These are phyloP conservation scores for Meiosimyza platycephala DNA, from an alignment of 2,888 invertebrate genomes.

Conservation along the genomic window DNA sequence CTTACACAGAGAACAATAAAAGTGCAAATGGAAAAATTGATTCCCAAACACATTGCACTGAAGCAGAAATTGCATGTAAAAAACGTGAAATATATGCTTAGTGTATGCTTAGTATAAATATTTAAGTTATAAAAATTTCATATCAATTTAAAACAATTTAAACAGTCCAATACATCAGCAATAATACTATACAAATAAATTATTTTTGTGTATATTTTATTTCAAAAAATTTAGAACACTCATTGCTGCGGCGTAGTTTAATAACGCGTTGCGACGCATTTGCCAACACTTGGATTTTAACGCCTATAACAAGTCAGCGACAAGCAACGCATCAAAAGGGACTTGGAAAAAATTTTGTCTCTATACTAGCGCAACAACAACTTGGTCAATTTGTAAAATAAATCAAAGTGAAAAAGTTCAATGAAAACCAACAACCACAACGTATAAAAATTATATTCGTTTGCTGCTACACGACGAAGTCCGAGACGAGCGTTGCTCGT, in stretches of 20 bases:
- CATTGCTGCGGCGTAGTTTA: slow-evolving; percentile 7
- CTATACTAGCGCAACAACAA: slow-evolving; percentile 41
- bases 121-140: too few relatives aligned
- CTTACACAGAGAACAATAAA: too few relatives aligned
- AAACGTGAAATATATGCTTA: too few relatives aligned
- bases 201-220: too few relatives aligned
- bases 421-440: slow-evolving; percentile 5
- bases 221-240: neutral
- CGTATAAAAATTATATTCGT: slow-evolving; percentile 29
- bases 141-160: too few relatives aligned
- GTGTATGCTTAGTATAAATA: too few relatives aligned
- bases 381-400: neutral
- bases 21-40: too few relatives aligned
- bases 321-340: slow-evolving; percentile 48
- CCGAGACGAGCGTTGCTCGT: slow-evolving; percentile 42
- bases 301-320: neutral
- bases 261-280: slow-evolving; percentile 39
- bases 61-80: too few relatives aligned
- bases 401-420: slow-evolving; percentile 22
- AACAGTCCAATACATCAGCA: too few relatives aligned
- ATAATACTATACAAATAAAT: too few relatives aligned
- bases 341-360: slow-evolving; percentile 48
- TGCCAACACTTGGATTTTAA: slow-evolving; percentile 38
- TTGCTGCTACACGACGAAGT: slow-evolving; percentile 38
- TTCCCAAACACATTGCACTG: too few relatives aligned